Percentiles rank a stretch among this genome's conserved stretches.
Conservation (phyloP, 1,140 invertebrate genomes). For the Drosophila pseudoobscura region DNA sequence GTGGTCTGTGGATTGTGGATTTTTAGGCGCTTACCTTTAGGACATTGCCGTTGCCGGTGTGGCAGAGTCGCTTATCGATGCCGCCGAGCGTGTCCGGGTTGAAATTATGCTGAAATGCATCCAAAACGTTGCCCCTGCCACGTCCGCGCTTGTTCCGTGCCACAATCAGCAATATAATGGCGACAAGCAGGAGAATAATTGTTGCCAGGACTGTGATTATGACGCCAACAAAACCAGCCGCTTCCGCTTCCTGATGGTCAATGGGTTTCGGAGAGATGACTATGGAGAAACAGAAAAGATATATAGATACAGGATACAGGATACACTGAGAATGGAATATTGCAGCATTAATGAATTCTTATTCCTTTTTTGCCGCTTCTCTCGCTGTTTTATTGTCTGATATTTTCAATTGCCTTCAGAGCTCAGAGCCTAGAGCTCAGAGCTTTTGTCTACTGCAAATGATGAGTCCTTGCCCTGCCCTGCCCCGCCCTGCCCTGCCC, state of each 20-base stretch:
- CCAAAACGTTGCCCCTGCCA: slow-evolving; percentile 84
- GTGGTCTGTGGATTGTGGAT: not conserved
- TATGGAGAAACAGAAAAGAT: slow-evolving; percentile 18
- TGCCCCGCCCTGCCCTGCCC: too few relatives aligned
- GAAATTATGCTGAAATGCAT: slow-evolving; percentile 82
- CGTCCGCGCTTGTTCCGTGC: slow-evolving; percentile 87
- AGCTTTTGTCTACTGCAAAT: too few relatives aligned
- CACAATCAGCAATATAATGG: slow-evolving; percentile 89
- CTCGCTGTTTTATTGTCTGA: too few relatives aligned
- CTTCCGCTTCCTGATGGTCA: slow-evolving; percentile 85
- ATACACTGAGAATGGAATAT: not conserved
- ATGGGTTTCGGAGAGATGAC: slow-evolving; percentile 82
- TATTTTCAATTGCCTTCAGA: too few relatives aligned
- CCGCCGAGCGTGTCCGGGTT: slow-evolving; percentile 82
- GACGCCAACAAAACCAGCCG: slow-evolving; percentile 87
- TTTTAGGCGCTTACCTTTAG: slow-evolving; percentile 84
- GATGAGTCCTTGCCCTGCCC: too few relatives aligned
- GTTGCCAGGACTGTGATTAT: slow-evolving; percentile 90
- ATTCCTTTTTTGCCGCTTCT: too few relatives aligned
- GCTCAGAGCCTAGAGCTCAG: too few relatives aligned
- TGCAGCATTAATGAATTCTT: not conserved
- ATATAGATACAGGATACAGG: slow-evolving; percentile 1
- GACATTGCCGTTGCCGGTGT: slow-evolving; percentile 62
- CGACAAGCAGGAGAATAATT: slow-evolving; percentile 88
- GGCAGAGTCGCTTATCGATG: slow-evolving; percentile 83